Conservation (phyloP, 2,797 vertebrate species). For the Enteromius argenteus region DNA sequence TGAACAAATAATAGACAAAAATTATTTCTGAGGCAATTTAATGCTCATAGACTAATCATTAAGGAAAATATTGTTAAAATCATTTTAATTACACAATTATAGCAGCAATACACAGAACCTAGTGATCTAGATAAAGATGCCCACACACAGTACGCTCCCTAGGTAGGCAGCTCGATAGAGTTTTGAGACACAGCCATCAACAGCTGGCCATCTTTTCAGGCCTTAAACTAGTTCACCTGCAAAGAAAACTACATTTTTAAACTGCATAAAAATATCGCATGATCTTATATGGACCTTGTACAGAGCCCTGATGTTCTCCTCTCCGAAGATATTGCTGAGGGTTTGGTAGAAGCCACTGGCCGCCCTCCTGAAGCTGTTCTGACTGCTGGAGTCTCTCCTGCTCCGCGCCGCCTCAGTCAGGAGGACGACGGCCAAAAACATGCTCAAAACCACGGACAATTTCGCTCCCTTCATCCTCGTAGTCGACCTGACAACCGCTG, state of each 20-base stretch:
- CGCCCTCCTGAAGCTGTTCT: constrained; percentile 87
- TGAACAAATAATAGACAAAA: neutral
- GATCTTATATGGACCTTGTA: constrained; percentile 82
- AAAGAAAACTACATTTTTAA: neutral
- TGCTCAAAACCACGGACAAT: constrained; percentile 63
- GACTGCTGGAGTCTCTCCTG: constrained; percentile 81
- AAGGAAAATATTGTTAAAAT: neutral
- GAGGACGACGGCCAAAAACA: constrained; percentile 72
- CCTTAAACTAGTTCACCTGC: neutral
- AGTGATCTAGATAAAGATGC: too few species aligned
- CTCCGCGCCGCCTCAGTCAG: constrained; percentile 80
- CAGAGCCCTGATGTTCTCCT: constrained; percentile 90
- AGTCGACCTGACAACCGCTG: neutral
- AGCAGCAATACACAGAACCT: neutral
- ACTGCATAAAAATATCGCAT: neutral
- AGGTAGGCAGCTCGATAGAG: neutral
- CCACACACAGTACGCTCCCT: neutral
- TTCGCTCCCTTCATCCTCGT: constrained; percentile 70
- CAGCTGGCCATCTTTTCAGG: neutral
- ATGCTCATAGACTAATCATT: neutral
- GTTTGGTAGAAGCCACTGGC: constrained; percentile 88
- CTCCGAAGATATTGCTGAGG: constrained; percentile 88
- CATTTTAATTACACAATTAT: neutral
- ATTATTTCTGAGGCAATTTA: neutral
- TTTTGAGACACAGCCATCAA: neutral